Percentiles rank a stretch among this genome's conserved stretches.
Conservation (phyloP, 2,888 invertebrate genomes). For the Macaria liturata region DNA sequence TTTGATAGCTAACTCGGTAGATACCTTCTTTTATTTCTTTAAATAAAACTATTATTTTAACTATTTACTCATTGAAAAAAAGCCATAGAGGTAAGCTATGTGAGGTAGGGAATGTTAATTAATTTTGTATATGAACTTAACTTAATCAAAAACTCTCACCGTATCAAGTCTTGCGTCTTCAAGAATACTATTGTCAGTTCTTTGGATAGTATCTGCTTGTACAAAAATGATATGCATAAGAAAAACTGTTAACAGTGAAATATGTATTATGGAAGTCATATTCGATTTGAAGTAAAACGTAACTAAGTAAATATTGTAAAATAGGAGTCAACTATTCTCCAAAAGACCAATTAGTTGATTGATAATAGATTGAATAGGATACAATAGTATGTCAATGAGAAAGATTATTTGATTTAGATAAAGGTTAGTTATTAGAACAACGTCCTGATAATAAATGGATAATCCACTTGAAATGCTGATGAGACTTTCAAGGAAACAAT, state of each 20-base stretch:
- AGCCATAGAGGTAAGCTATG: too few species aligned
- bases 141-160: conserved; percentile 45
- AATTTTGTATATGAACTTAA: too few species aligned
- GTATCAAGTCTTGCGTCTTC: conserved; percentile 70
- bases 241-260: conserved; percentile 2
- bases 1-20: too few species aligned
- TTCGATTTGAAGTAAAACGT: too few species aligned
- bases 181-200: conserved; percentile 49
- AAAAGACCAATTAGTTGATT: conserved; percentile 35
- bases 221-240: not conserved
- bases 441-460: conserved; percentile 12
- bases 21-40: too few species aligned
- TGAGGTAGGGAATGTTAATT: too few species aligned
- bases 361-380: conserved; percentile 25
- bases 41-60: too few species aligned
- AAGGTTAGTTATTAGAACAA: conserved; percentile 33
- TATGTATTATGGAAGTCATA: conserved; percentile 1
- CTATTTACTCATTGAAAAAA: too few species aligned
- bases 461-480: conserved; percentile 14
- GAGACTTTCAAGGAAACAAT: conserved; percentile 2
- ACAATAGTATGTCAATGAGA: conserved; percentile 21
- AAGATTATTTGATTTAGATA: conserved; percentile 46
- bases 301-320: not conserved
- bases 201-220: conserved; percentile 13
- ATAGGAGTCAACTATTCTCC: conserved; percentile 27